Evolutionary conservation across 2,797 vertebrate species (phyloP).

Genomic region (Chromis chromis): DNA sequence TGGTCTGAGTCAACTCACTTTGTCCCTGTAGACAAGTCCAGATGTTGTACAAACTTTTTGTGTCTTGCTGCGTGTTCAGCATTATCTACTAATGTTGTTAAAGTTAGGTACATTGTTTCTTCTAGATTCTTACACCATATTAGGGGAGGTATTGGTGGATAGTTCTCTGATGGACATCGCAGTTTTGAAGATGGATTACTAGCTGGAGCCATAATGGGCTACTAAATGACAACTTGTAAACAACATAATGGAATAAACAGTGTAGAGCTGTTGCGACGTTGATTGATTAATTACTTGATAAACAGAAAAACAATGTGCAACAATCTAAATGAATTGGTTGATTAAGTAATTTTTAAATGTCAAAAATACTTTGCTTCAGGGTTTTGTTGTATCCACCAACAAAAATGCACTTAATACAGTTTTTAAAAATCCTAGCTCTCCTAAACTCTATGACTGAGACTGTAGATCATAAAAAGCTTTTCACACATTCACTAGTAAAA

Average conservation of each 20-base stretch:
- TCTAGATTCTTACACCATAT: background rate
- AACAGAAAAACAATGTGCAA: too few relatives aligned
- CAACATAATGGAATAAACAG: background rate
- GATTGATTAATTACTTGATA: too few relatives aligned
- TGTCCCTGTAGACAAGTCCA: slow-evolving; percentile 38
- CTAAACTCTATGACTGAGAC: background rate
- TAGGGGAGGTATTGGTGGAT: background rate
- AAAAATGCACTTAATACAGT: too few relatives aligned
- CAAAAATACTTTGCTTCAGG: background rate
- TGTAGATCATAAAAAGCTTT: background rate
- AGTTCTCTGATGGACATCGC: too few relatives aligned
- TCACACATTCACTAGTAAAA: background rate
- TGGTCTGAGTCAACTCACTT: slow-evolving; percentile 30
- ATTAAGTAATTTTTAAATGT: background rate
- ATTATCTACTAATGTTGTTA: background rate
- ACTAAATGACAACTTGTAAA: background rate
- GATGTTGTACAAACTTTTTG: slow-evolving; percentile 42
- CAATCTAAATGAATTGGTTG: background rate
- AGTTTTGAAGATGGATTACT: too few relatives aligned
- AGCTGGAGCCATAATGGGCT: background rate
- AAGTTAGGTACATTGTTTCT: background rate
- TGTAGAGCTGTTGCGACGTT: too few relatives aligned
- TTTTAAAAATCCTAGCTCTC: too few relatives aligned
- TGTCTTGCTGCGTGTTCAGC: background rate
- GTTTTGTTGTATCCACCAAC: too few relatives aligned